phyloP scores from a whole-genome alignment of 2,888 invertebrate species.

The Trichopria drosophilae region DNA sequence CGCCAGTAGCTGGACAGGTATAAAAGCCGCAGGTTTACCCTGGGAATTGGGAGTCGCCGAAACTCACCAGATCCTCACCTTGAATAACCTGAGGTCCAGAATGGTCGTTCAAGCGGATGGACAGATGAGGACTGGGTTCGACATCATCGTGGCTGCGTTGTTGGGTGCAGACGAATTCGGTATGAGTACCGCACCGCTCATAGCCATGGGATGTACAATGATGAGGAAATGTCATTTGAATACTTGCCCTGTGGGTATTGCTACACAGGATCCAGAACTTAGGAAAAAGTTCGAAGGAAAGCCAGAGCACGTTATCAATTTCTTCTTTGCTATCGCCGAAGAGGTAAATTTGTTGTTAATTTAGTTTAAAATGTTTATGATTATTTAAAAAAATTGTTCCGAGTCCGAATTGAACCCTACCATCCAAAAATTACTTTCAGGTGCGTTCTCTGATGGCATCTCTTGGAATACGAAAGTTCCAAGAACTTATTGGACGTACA shows the following conservation, averaged over 20 bases:
- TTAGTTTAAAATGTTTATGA: neutral
- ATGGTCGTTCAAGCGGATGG: slow-evolving; percentile 96
- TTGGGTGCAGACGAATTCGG: slow-evolving; percentile 99
- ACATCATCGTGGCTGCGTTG: slow-evolving; percentile 92
- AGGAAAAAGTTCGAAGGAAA: slow-evolving; percentile 96
- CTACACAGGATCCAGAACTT: slow-evolving; percentile 95
- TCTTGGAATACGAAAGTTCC: slow-evolving; percentile 84
- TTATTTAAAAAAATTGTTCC: slow-evolving; percentile 1
- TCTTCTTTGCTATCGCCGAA: slow-evolving; percentile 95
- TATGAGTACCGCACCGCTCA: slow-evolving; percentile 96
- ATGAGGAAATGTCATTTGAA: slow-evolving; percentile 99
- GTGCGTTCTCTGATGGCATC: slow-evolving; percentile 88
- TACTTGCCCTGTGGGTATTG: slow-evolving; percentile 98
- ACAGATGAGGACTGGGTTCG: slow-evolving; percentile 92
- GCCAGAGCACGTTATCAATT: slow-evolving; percentile 97
- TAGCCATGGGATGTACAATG: slow-evolving; percentile 99
- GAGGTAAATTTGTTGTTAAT: slow-evolving; percentile 69
- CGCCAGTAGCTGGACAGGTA: slow-evolving; percentile 98
- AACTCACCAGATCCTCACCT: slow-evolving; percentile 94
- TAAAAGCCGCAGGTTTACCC: slow-evolving; percentile 95
- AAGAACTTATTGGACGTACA: slow-evolving; percentile 90
- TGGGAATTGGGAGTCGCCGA: slow-evolving; percentile 99
- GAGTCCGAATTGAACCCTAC: too few relatives aligned
- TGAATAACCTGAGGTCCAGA: slow-evolving; percentile 90
- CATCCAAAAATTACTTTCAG: slow-evolving; percentile 62